These are phyloP conservation scores for Parotocinclus haroldoi DNA, from an alignment of 2,797 vertebrate species.

Conservation along the genomic window DNA sequence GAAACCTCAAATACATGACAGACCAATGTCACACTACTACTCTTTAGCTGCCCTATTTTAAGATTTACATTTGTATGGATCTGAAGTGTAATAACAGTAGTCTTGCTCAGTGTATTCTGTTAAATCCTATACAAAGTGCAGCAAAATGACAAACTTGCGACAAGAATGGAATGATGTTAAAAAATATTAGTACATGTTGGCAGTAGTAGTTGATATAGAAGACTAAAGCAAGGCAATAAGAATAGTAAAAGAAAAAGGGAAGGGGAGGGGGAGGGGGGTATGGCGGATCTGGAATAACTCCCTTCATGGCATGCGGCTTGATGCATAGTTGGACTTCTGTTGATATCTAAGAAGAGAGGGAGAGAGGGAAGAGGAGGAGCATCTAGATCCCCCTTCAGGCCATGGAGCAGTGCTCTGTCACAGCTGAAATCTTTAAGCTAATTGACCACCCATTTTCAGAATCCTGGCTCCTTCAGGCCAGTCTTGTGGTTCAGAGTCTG, in stretches of 20 bases:
- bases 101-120: too few species aligned
- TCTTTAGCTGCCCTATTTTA: too few species aligned
- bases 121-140: too few species aligned
- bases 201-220: too few species aligned
- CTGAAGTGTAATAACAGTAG: too few species aligned
- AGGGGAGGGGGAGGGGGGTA: slow-evolving; percentile 58
- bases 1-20: slow-evolving; percentile 42
- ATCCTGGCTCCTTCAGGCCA: not conserved
- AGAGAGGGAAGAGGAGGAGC: slow-evolving; percentile 42
- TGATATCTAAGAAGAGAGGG: slow-evolving; percentile 63
- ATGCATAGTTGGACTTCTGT: slow-evolving; percentile 44
- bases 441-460: slow-evolving; percentile 57
- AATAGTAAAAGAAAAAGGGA: slow-evolving; percentile 58
- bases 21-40: too few species aligned
- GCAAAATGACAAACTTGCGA: too few species aligned
- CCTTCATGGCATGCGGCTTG: slow-evolving; percentile 63
- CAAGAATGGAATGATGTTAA: slow-evolving; percentile 3
- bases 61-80: too few species aligned
- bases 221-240: slow-evolving; percentile 50
- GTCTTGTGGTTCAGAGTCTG: slow-evolving; percentile 10
- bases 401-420: slow-evolving; percentile 57
- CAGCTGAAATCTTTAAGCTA: slow-evolving; percentile 71
- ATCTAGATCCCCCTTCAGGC: slow-evolving; percentile 18
- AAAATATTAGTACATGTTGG: slow-evolving; percentile 45
- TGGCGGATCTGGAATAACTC: slow-evolving; percentile 58